These are phyloP conservation scores for Leucosticte australis DNA, from an alignment of 2,113 vertebrate species.

Conservation along the genomic window DNA sequence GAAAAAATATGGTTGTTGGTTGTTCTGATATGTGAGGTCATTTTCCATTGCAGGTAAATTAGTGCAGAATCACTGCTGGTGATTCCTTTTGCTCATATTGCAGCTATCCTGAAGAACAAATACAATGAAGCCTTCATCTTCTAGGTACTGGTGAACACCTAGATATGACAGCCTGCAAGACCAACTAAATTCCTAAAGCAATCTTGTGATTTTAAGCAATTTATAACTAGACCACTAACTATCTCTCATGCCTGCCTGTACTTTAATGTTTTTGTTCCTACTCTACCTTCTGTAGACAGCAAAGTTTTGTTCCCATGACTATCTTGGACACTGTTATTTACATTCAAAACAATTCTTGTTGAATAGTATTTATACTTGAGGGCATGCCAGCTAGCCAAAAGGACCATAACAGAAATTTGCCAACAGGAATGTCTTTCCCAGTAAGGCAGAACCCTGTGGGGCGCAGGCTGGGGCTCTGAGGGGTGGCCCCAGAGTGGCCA, in stretches of 20 bases:
- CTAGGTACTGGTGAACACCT: neutral
- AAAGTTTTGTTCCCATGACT: neutral
- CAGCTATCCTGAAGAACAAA: neutral
- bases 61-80: rapidly evolving
- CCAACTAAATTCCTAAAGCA: neutral
- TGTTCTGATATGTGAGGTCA: neutral
- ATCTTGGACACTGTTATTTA: neutral
- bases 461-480: neutral
- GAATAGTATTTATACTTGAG: neutral
- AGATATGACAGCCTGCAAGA: neutral
- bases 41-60: neutral
- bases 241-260: neutral
- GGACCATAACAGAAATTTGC: neutral
- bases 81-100: neutral
- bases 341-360: neutral
- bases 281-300: neutral
- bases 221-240: neutral
- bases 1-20: neutral
- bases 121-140: neutral
- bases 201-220: neutral
- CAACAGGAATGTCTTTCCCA: neutral
- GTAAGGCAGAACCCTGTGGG: neutral
- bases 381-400: neutral
- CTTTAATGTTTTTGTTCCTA: neutral
- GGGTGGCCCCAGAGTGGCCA: too few relatives aligned